Base-by-base conservation (phyloP, 1,140 invertebrate genomes). In the Sycophaga agraensis region DNA sequence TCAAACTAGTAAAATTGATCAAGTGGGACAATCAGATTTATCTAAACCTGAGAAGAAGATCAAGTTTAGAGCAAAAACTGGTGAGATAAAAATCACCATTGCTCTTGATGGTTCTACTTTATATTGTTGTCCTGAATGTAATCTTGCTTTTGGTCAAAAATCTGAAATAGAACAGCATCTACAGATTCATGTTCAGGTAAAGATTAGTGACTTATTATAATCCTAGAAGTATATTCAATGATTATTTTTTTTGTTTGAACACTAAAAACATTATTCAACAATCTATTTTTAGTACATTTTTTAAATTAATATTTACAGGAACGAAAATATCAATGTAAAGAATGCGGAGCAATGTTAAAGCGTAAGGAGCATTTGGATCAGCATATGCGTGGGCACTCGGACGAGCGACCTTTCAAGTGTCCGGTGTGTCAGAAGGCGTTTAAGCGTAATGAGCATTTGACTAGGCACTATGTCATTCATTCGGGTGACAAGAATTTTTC, bases 351-450 rank as follows among this genome's bases (percentile, higher is more conserved):
- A 6, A 80, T 80, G 74, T 59, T 82, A 5, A 82, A 82, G 49
- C 70, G 81, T 14, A 82, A 82, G 48, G 81, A 82, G 48, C 79
- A 81, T 48, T 65, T 88, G 8, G 86, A 83, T 48, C 84, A 87
- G 66, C 89, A 91, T 67, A 86, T 88, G 80, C 73, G 88, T 16
- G 85, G 88, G 9, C 88, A 90, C 66, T 90, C 88, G 0, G 86
- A 91, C 1, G 90, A 92, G 67, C 86, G 89, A 67, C 87, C 87
- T 1, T 88, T 80, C 63, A 76, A 84, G 55, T 86, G 84, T 66
- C 73, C 76, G 1, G 74, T 82, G 9, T 86, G 84, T 64, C 75
- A 77, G 19, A 85, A 84, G 66, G 81, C 83, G 7, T 90, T 89
- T 68, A 79, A 80, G 54, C 71, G 82, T 31, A 79, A 82, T 19